Evolutionary conservation across 2,113 vertebrate genomes (phyloP), one percentile per base, ranked within the genome.

Genomic region (Solenodon paradoxus): DNA sequence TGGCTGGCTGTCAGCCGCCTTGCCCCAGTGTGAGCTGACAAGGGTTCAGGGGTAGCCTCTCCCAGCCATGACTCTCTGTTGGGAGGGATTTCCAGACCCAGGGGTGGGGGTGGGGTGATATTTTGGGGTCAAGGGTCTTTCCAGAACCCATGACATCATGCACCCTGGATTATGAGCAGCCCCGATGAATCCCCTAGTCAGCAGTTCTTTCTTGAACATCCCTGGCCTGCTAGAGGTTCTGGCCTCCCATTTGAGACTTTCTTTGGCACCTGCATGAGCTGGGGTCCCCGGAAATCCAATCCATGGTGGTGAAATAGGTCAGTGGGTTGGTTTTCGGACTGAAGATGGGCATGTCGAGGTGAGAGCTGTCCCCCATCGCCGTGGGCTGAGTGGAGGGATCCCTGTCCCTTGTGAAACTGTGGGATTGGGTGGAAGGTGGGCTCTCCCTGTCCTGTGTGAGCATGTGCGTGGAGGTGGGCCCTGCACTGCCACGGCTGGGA

Each of bases 41-140:
- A 61, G 81, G 30, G 59, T 81, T 93, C 96, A 86, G 81, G 89
- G 80, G 75, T 74, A 91, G 26, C 95, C 61, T 49, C 85, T 87
- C 94, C 88, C 0, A 0, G 72, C 89, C 78, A 90, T 17, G 77
- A 55, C 47, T 81, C 90, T 87, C 40, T 75, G 61, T 15, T 93
- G 95, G 95, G 94, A 96, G 95, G 95, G 79, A 90, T 96, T 97
- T 96, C 96, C 53, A 10, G 94, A 57, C 59, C 9, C 22, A 0
- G 77, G n/a, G n/a, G n/a, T n/a, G n/a, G n/a, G n/a, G n/a, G n/a
- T 64, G 88, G 45, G 69, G 55, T 92, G 93, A 88, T 92, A 93
- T 92, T 96, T 92, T 72, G 87, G 96, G 89, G 89, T 61, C 30
- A 32, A 88, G 94, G 96, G 86, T 68, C 97, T 96, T 97, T 96